Conservation (phyloP, 1,140 invertebrate genomes). For the Metopolophium dirhodum region DNA sequence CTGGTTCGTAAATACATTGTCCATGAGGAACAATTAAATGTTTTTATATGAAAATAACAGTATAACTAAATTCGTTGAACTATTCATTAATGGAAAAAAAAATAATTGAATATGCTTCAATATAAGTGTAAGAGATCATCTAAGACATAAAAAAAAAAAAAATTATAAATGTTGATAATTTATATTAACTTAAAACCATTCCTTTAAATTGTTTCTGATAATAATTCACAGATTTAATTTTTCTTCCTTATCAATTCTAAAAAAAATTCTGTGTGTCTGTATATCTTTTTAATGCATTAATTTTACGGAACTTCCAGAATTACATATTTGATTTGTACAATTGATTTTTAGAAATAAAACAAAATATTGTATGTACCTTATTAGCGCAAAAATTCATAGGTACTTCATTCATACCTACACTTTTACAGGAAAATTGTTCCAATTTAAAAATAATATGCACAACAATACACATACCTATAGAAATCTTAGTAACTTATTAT, state of each 20-base stretch:
- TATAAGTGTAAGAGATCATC: no score
- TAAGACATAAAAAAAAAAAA: no score
- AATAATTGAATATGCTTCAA: neutral
- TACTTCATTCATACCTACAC: no score
- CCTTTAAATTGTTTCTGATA: neutral
- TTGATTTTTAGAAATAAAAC: no score
- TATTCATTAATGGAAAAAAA: neutral
- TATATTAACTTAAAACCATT: neutral
- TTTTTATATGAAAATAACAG: neutral
- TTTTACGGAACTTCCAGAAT: no score
- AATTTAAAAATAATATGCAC: no score
- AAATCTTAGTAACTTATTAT: no score
- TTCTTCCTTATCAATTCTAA: neutral
- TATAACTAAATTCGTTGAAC: neutral
- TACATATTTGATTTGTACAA: no score
- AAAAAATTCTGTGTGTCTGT: neutral
- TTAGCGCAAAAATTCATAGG: no score
- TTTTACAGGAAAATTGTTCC: no score
- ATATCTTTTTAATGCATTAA: neutral
- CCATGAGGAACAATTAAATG: neutral
- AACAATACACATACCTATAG: no score
- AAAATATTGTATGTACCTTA: no score
- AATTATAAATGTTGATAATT: neutral
- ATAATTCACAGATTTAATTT: neutral
- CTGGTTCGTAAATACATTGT: slow-evolving; percentile 66